Conservation (phyloP, 2,797 vertebrate species). For the Helicolenus hilgendorfi region DNA sequence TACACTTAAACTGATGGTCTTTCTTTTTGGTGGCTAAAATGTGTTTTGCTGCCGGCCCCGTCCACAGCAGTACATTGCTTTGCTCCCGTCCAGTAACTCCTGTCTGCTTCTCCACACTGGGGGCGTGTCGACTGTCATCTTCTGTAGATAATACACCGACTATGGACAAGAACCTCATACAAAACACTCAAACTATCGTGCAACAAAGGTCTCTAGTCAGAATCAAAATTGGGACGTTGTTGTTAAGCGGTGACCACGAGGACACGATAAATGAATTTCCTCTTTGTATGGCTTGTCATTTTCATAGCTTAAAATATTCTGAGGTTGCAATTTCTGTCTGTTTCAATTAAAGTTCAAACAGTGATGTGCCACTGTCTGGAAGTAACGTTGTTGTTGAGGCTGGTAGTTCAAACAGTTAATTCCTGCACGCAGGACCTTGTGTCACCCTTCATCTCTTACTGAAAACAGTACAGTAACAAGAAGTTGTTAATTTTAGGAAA, state of each 20-base stretch:
- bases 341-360: slow-evolving; percentile 20
- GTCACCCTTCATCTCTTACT: slow-evolving; percentile 39
- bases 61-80: too few species aligned
- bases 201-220: not conserved
- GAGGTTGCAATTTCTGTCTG: slow-evolving; percentile 19
- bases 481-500: slow-evolving; percentile 1
- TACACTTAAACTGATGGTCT: too few species aligned
- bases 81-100: too few species aligned
- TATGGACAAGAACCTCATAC: too few species aligned
- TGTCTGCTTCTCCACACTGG: too few species aligned
- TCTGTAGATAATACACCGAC: too few species aligned
- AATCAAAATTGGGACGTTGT: slow-evolving; percentile 2
- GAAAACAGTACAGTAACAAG: slow-evolving; percentile 28
- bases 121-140: too few species aligned
- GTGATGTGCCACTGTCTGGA: not conserved
- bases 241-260: slow-evolving; percentile 18
- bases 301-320: slow-evolving; percentile 28
- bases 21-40: too few species aligned
- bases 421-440: slow-evolving; percentile 23
- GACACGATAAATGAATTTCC: not conserved
- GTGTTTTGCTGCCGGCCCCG: too few species aligned
- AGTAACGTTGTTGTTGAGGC: slow-evolving; percentile 33
- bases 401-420: slow-evolving; percentile 37
- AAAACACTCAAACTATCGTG: not conserved
- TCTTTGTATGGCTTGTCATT: slow-evolving; percentile 29